Base-by-base conservation (phyloP, 2,888 invertebrate species). In the Eupithecia vulgata region DNA sequence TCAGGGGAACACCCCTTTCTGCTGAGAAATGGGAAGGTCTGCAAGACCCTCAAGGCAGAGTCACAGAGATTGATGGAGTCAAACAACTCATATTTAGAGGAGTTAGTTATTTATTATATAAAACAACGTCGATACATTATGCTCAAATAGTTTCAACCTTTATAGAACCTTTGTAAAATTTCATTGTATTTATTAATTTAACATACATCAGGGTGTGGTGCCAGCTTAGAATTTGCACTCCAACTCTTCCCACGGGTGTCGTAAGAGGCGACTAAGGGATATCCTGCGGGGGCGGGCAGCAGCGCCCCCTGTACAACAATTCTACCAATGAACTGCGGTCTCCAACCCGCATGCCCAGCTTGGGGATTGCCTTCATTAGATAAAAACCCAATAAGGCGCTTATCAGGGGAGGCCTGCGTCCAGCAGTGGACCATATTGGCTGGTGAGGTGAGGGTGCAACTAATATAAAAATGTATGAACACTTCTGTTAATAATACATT, bases 51-150 rank as follows among this genome's bases (percentile, higher is more conserved):
- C 97, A 98, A 76, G 99, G 99, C 1, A 95, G 97, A 85, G 95
- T 99, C 57, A 95, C 95, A 64, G 96, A 98, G 86, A 95, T 97
- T 0, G 97, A 97, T 12, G 95, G 96, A 10, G 95, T 99, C 0
- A 97, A 97, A 88, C 96, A 97, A 84, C 96, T 97, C 66, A 97
- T 99, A 84, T 99, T 99, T 89, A 96, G 97, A 93, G 99, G 99
- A 85, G 98, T 98, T 88, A 93, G 69, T 71, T n/a, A 25, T n/a
- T 25, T 25, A 37, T 21, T n/a, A 42, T 42, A 17, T 37, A n/a
- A 25, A 17, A 67, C 64, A 30, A 25, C 25, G 3, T 57, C 57
- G 12, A 25, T 1, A 13, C 21, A 13, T 12, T 0, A 30, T 52
- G 21, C 21, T 3, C 21, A 57, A 13, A 57, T 57, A 25, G 57